phyloP scores from a whole-genome alignment of 37 sponge, comb jelly and placozoan species.

The Geodia barretti region DNA sequence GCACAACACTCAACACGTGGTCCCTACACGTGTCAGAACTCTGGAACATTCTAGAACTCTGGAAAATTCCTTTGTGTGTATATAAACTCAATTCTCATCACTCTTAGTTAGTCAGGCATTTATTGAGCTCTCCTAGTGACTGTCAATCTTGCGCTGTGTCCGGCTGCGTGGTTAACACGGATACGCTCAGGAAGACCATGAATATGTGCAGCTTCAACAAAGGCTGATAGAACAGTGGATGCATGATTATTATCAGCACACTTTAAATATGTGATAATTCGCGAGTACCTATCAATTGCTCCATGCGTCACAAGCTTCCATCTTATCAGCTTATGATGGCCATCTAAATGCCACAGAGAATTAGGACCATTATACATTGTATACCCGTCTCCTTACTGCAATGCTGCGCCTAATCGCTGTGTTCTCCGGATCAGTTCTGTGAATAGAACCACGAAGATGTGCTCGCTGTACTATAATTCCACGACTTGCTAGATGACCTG shows the following conservation, averaged over 20 bases:
- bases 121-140: too few species aligned
- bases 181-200: slow-evolving; percentile 19
- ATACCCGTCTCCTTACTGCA: slow-evolving; percentile 37
- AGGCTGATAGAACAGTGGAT: slow-evolving; percentile 25
- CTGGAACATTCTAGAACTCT: too few species aligned
- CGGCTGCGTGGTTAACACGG: too few species aligned
- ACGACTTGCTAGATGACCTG: slow-evolving; percentile 6
- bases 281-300: slow-evolving; percentile 50
- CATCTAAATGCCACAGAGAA: slow-evolving; percentile 60
- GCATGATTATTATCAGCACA: slow-evolving; percentile 17
- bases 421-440: slow-evolving; percentile 44
- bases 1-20: too few species aligned
- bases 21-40: too few species aligned
- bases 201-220: slow-evolving; percentile 7
- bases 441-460: slow-evolving; percentile 4
- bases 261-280: slow-evolving; percentile 25
- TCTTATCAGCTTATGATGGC: slow-evolving; percentile 58
- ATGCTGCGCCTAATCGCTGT: slow-evolving; percentile 23
- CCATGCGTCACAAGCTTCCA: slow-evolving; percentile 61
- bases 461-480: slow-evolving; percentile 24
- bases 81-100: too few species aligned
- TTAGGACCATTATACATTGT: slow-evolving; percentile 56
- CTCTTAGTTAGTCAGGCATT: too few species aligned
- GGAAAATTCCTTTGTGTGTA: too few species aligned
- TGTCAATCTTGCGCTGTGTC: background rate